Percentiles rank a stretch among this genome's conserved stretches.
phyloP scores from a whole-genome alignment of 1,140 invertebrate genomes.

The Limonius californicus region DNA sequence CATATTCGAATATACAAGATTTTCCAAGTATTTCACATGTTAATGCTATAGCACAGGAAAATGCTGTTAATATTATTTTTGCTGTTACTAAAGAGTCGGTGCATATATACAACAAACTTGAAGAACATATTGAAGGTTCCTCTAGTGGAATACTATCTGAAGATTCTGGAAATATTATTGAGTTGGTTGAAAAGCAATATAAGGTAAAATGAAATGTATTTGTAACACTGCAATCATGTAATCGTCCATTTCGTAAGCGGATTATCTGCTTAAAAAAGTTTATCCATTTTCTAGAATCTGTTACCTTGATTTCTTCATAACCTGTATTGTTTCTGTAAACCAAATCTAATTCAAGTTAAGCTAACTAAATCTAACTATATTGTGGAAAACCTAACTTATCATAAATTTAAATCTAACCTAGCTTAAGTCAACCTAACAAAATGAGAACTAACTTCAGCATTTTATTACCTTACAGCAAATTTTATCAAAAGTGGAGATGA shows the following conservation, averaged over 20 bases:
- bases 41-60: slow-evolving; percentile 63
- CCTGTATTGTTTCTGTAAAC: slow-evolving; percentile 18
- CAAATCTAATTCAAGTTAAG: slow-evolving; percentile 12
- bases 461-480: slow-evolving; percentile 66
- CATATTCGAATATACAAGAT: slow-evolving; percentile 58
- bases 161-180: slow-evolving; percentile 72
- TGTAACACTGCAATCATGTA: no score
- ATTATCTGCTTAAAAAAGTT: no score
- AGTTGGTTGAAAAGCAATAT: slow-evolving; percentile 69
- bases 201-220: no score
- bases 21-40: slow-evolving; percentile 67
- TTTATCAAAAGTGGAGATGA: slow-evolving; percentile 87
- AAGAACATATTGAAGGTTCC: slow-evolving; percentile 58
- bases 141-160: slow-evolving; percentile 62
- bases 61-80: slow-evolving; percentile 82
- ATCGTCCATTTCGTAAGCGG: no score
- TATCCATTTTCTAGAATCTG: no score
- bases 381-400: no score
- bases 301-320: no score
- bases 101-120: slow-evolving; percentile 63
- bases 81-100: slow-evolving; percentile 67
- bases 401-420: no score
- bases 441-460: no score
- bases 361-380: no score
- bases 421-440: no score